A percentile compares a stretch with the other conserved stretches of the same genome.
Conservation (phyloP, 2,113 vertebrate species). For the Saimiri boliviensis region DNA sequence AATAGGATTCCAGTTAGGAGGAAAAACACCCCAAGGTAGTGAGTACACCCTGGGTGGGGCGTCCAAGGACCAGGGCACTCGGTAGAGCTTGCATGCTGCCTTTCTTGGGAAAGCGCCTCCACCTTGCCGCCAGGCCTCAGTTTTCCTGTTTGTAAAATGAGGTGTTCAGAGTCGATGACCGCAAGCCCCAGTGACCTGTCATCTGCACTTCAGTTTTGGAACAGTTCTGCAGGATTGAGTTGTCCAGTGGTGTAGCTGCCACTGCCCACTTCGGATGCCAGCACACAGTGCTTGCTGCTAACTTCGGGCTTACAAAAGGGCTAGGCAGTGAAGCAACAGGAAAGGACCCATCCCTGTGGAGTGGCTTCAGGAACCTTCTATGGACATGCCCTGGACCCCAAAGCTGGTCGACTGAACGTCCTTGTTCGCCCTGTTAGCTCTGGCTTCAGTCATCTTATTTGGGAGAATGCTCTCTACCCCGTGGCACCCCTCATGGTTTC, state of each 20-base stretch:
- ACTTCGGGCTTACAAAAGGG: not conserved
- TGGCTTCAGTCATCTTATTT: not conserved
- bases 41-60: not conserved
- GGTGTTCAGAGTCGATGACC: not conserved
- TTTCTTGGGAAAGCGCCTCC: not conserved
- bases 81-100: not conserved
- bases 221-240: not conserved
- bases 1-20: not conserved
- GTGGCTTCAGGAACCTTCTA: not conserved
- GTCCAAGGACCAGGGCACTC: not conserved
- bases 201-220: not conserved
- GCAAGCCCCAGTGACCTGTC: not conserved
- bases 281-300: not conserved
- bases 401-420: not conserved
- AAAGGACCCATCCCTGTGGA: not conserved
- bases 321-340: not conserved
- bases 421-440: not conserved
- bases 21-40: not conserved
- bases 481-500: not conserved
- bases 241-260: not conserved
- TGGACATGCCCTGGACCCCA: not conserved
- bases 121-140: not conserved
- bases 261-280: not conserved
- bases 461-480: not conserved
- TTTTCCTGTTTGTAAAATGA: not conserved